phyloP scores from a whole-genome alignment of 2,113 vertebrate species.

The Cryptomyrus ogoouensis region DNA sequence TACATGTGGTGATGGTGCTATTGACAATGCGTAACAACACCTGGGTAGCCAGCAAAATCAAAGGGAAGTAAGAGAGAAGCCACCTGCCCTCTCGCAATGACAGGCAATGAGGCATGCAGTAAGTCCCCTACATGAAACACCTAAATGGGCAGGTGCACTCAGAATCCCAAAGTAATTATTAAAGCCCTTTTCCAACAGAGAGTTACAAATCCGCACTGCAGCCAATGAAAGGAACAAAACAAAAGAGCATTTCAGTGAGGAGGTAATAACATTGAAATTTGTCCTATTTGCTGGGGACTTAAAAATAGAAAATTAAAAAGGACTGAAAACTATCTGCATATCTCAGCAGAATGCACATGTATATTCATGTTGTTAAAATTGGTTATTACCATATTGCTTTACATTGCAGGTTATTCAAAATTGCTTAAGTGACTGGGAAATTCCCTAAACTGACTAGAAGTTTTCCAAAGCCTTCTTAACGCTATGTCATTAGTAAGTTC shows the following conservation, averaged over 20 bases:
- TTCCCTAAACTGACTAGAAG: not conserved
- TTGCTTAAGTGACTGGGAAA: not conserved
- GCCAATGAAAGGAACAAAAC: constrained; percentile 7
- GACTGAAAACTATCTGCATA: no score
- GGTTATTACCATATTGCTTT: not conserved
- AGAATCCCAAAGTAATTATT: not conserved
- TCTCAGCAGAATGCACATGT: not conserved
- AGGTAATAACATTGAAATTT: not conserved
- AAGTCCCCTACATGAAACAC: not conserved
- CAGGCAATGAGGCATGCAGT: not conserved
- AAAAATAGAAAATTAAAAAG: not conserved
- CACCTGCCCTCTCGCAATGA: not conserved
- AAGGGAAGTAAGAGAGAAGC: not conserved
- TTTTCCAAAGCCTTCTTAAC: no score
- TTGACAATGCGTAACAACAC: not conserved
- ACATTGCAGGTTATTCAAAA: not conserved
- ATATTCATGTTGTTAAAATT: not conserved
- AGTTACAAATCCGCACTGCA: not conserved
- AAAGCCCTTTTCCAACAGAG: not conserved
- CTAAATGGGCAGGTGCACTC: not conserved
- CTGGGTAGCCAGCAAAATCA: not conserved
- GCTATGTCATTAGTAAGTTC: no score
- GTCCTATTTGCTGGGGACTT: not conserved
- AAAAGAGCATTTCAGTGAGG: not conserved
- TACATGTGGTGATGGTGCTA: not conserved